Base-by-base conservation (phyloP, 2,888 invertebrate species). In the Rotaria socialis region DNA sequence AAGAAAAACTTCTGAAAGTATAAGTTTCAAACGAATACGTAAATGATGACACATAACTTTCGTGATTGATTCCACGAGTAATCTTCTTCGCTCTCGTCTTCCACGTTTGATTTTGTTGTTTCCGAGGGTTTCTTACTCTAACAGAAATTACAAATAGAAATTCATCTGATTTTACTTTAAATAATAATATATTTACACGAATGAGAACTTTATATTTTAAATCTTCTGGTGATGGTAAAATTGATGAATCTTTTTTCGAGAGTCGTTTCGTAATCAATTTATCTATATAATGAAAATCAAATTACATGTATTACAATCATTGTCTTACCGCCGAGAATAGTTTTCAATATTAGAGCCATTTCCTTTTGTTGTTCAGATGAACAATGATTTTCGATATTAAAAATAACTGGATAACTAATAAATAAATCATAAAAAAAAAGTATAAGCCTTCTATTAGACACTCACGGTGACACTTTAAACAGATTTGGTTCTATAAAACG, bases 161-260 rank as follows among this genome's bases (percentile, higher is more conserved):
- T 11, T 11, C 2, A 50, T 11, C 8, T 50, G 11, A 11, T 50
- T 50, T 50, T 11, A n/a, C n/a, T n/a, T 11, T 11, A 50, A 8
- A 50, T 50, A 11, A 8, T 3, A 50, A 11, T 50, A 50, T 50
- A 58, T 22, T 86, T 88, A 91, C 91, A 89, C 92, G 92, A 85
- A 92, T 89, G 85, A 92, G 91, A 87, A 92, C 92, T 88, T 92
- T 91, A 80, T 94, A 92, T 56, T 94, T 93, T 50, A 97, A 91
- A 87, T 94, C 94, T 88, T 94, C 93, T 0, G 96, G 97, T 0
- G 96, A 96, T 0, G 97, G 97, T 86, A 97, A 92, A 87, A 92
- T 91, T 0, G 92, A 93, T 90, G 96, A 96, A 89, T 94, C 94
- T 88, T 95, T 95, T 11, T 11, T 11, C 10, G 50, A 11, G 41